Evolutionary conservation across 2,797 vertebrate species (phyloP).

Genomic region (Chelmon rostratus): DNA sequence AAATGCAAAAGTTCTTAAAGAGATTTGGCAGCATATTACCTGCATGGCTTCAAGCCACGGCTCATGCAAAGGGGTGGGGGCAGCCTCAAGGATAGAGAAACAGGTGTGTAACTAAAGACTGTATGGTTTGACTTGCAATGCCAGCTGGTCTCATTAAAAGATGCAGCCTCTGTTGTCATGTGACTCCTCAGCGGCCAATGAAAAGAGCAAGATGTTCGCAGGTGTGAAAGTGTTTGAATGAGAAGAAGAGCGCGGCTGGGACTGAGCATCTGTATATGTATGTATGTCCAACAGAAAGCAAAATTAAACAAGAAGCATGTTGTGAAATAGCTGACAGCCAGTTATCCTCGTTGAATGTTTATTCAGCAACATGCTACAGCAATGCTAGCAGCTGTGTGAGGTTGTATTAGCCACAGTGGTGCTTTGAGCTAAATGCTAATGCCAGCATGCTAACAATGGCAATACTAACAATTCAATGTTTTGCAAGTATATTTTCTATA

Average conservation of each 20-base stretch:
- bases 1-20: conserved; percentile 33
- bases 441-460: neutral
- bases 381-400: neutral
- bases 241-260: neutral
- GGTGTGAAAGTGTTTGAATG: neutral
- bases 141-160: conserved; percentile 16
- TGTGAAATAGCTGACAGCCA: neutral
- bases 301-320: conserved; percentile 1
- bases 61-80: neutral
- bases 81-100: neutral
- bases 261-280: conserved; percentile 1
- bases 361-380: neutral
- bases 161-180: neutral
- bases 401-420: neutral
- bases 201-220: conserved; percentile 1
- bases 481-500: neutral
- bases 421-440: neutral
- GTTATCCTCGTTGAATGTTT: neutral
- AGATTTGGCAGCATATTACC: conserved; percentile 9
- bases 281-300: neutral
- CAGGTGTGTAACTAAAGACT: neutral
- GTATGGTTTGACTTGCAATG: conserved; percentile 3
- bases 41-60: conserved; percentile 7
- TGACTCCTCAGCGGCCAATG: neutral
- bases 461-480: neutral